Evolutionary conservation across 2,797 vertebrate species (phyloP), one percentile per base, ranked within the genome.

Genomic region (Sebastes minor): DNA sequence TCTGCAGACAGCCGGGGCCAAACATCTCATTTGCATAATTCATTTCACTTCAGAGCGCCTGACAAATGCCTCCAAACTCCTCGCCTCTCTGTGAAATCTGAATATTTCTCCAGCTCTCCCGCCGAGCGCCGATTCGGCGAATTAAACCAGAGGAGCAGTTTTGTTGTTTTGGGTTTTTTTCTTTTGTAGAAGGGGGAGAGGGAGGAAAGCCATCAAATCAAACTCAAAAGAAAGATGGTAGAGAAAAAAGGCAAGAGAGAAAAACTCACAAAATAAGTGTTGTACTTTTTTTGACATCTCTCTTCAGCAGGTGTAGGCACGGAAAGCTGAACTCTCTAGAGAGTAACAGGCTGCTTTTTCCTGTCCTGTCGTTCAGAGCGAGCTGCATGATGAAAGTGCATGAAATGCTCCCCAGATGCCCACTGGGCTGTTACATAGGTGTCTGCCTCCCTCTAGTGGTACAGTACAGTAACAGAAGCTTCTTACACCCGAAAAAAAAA

Each of bases 391-490:
- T 80, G 86, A 80, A 87, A 87, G 81, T 4, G 23, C 27, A 0
- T 68, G 85, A 79, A 90, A 91, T 10, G 10, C 28, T 68, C 56
- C 2, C 2, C 53, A 8, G 71, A 20, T 3, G 25, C n/a, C 25
- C 28, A 14, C 2, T 7, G n/a, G 30, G 52, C 69, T 1, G 16
- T 28, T 71, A 5, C 2, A 1, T 22, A 3, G 53, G 66, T 13
- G 78, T 92, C 67, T 89, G 85, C 30, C 83, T 83, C 91, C 91
- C 75, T 77, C 93, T 88, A 4, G 57, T 91, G 93, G 89, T 4
- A 0, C 2, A 23, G 0, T 1, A 0, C 5, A 8, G 6, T 0
- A 71, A 53, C 74, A 27, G 30, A 46, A 91, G 23, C 71, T 33
- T 12, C 2, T 42, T 4, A 4, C 49, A 69, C n/a, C 64, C 30